Evolutionary conservation across 2,888 invertebrate genomes (phyloP).

Genomic region (Imbricaverruca yamaguchii): DNA sequence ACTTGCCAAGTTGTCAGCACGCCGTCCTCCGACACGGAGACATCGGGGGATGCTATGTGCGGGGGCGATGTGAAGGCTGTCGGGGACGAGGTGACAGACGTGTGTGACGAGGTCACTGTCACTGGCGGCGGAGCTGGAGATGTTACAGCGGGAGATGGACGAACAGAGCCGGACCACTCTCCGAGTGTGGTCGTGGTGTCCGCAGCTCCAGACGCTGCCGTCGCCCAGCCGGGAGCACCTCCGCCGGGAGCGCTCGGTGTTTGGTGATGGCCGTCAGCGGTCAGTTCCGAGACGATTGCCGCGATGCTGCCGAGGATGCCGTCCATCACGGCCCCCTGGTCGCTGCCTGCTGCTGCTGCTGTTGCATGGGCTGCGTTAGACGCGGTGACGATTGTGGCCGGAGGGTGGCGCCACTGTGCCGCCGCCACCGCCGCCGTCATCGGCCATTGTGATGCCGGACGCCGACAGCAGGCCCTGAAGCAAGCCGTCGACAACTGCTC

Average conservation of each 20-base stretch:
- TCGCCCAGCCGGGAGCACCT: not conserved
- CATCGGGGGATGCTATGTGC: too few species aligned
- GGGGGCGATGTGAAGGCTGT: too few species aligned
- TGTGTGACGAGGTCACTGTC: not conserved
- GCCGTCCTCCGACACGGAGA: too few species aligned
- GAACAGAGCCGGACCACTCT: too few species aligned
- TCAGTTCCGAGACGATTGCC: not conserved
- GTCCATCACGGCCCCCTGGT: not conserved
- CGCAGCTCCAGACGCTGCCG: not conserved
- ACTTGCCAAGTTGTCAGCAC: not conserved
- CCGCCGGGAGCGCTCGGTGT: too few species aligned
- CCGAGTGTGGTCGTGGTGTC: not conserved
- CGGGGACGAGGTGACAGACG: too few species aligned
- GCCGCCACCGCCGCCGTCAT: too few species aligned
- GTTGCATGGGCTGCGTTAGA: too few species aligned
- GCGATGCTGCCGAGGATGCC: slow-evolving; percentile 6
- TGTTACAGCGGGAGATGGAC: not conserved
- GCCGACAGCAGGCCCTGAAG: not conserved
- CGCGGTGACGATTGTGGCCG: too few species aligned
- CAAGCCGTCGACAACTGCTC: not conserved
- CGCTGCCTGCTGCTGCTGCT: not conserved
- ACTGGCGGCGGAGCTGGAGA: not conserved
- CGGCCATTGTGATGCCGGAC: not conserved
- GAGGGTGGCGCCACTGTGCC: too few species aligned
- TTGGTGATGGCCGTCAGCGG: too few species aligned